Conservation (phyloP, 2,113 vertebrate species). For the Clarias magur region DNA sequence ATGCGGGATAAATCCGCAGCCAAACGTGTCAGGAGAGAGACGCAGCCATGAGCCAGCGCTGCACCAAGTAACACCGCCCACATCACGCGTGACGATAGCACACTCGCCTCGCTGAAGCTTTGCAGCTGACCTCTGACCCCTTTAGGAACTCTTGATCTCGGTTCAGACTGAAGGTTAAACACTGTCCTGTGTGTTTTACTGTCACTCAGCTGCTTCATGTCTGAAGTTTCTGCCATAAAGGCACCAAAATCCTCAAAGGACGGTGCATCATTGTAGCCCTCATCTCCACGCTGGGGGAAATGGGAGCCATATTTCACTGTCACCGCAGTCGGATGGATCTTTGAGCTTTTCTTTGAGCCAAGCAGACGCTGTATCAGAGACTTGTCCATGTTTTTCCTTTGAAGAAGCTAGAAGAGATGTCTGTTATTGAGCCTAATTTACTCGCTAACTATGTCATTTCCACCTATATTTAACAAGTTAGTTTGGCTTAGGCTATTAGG, state of each 20-base stretch:
- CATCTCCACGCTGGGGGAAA: slow-evolving; percentile 89
- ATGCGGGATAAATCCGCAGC: slow-evolving; percentile 92
- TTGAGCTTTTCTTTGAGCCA: slow-evolving; percentile 89
- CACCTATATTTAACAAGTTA: background rate
- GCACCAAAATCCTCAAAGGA: slow-evolving; percentile 82
- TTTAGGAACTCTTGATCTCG: slow-evolving; percentile 57
- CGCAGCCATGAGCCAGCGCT: slow-evolving; percentile 90
- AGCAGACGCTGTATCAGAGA: slow-evolving; percentile 78
- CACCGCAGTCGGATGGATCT: slow-evolving; percentile 91
- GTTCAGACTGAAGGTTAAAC: slow-evolving; percentile 74
- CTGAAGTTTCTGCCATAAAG: slow-evolving; percentile 83
- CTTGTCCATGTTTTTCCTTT: slow-evolving; percentile 75
- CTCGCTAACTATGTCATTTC: background rate
- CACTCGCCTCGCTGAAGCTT: slow-evolving; percentile 81
- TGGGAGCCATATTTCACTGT: slow-evolving; percentile 93
- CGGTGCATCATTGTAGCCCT: slow-evolving; percentile 83
- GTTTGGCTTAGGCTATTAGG: background rate
- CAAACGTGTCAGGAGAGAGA: slow-evolving; percentile 90
- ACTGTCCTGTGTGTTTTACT: slow-evolving; percentile 79
- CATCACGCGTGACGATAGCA: slow-evolving; percentile 83
- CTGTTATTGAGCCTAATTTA: background rate
- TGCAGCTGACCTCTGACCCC: slow-evolving; percentile 78
- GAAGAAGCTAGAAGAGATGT: background rate
- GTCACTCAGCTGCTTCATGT: slow-evolving; percentile 78
- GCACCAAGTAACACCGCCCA: slow-evolving; percentile 92